phyloP scores from a whole-genome alignment of 2,888 invertebrate species.

The Isoperla grammatica region DNA sequence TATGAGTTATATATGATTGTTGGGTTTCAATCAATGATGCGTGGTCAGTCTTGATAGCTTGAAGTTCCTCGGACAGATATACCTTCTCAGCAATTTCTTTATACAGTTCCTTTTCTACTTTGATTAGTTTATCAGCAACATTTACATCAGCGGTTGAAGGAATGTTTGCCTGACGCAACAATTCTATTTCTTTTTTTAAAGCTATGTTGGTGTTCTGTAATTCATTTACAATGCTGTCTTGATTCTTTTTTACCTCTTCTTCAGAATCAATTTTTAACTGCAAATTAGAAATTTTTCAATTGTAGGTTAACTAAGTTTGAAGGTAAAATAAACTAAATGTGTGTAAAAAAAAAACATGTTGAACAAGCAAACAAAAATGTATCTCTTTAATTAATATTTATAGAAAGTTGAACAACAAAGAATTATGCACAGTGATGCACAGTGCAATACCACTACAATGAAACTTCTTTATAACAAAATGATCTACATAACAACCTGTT shows the following conservation, averaged over 20 bases:
- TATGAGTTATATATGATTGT: neutral
- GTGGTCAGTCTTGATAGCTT: neutral
- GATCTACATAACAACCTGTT: too few species aligned
- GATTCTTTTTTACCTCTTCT: neutral
- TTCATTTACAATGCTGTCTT: neutral
- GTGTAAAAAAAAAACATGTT: too few species aligned
- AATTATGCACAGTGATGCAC: too few species aligned
- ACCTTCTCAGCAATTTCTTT: neutral
- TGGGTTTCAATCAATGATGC: neutral
- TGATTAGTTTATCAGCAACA: neutral
- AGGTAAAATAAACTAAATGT: too few species aligned
- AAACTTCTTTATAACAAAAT: too few species aligned
- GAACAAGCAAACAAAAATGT: too few species aligned
- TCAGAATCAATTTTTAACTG: neutral
- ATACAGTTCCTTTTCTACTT: slow-evolving; percentile 7
- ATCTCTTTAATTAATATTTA: too few species aligned
- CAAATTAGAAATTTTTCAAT: too few species aligned
- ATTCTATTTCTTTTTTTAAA: neutral
- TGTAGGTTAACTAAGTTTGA: too few species aligned
- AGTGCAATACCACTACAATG: too few species aligned
- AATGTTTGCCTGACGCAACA: neutral
- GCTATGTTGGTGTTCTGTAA: neutral
- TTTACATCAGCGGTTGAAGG: neutral
- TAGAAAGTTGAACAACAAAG: too few species aligned
- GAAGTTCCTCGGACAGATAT: neutral